phyloP scores from a whole-genome alignment of 2,113 vertebrate species.

The Seriola dumerili region DNA sequence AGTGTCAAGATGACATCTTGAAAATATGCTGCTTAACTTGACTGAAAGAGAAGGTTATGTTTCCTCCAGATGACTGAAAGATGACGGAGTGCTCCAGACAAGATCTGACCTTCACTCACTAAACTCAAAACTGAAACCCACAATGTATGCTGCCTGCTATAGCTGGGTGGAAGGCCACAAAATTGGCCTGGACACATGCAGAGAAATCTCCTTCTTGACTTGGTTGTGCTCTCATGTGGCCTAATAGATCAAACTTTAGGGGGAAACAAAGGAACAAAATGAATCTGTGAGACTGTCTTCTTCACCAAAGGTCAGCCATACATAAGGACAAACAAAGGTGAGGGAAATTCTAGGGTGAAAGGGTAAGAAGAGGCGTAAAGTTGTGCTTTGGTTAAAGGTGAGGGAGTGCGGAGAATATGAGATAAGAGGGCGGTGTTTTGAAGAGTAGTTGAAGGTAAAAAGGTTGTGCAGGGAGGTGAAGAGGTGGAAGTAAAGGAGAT shows the following conservation, averaged over 20 bases:
- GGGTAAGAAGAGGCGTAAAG: constrained; percentile 45
- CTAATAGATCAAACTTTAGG: constrained; percentile 31
- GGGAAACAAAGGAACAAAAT: constrained; percentile 38
- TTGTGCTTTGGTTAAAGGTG: constrained; percentile 59
- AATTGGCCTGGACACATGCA: neutral
- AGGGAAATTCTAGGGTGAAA: constrained; percentile 52
- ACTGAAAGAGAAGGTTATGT: constrained; percentile 44
- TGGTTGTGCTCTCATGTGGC: constrained; percentile 22
- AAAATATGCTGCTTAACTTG: constrained; percentile 47
- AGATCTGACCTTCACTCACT: constrained; percentile 46
- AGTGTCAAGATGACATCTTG: constrained; percentile 47
- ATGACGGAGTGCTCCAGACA: neutral
- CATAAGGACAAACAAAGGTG: constrained; percentile 63
- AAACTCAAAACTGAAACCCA: constrained; percentile 31
- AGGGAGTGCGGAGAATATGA: constrained; percentile 51
- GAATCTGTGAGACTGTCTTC: constrained; percentile 21
- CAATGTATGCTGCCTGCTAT: neutral
- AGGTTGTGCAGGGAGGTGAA: constrained; percentile 50
- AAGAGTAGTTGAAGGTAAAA: constrained; percentile 56
- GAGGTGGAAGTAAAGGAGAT: constrained; percentile 47
- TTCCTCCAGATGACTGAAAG: constrained; percentile 47
- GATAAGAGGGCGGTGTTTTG: constrained; percentile 16
- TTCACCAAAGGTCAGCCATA: constrained; percentile 47
- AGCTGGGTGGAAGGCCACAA: neutral
- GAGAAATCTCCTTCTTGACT: constrained; percentile 16